Percentiles rank a stretch among this genome's conserved stretches.
Conservation (phyloP, 2,888 invertebrate species). For the Arge pagana region DNA sequence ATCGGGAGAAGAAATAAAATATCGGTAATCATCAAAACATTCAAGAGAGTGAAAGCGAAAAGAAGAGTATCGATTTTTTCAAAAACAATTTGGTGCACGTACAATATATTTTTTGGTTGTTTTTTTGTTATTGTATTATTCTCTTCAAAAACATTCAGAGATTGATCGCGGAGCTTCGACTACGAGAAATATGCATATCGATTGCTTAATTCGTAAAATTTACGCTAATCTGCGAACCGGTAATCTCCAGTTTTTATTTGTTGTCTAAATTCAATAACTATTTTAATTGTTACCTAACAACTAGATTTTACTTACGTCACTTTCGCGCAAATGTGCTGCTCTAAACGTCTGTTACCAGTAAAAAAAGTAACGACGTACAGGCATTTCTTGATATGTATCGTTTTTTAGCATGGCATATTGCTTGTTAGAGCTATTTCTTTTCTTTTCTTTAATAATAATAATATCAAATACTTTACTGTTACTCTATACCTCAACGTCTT, state of each 20-base stretch:
- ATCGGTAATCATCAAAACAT: too few species aligned
- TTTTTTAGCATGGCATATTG: constrained; percentile 31
- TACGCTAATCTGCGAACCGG: constrained; percentile 1
- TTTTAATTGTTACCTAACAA: constrained; percentile 6
- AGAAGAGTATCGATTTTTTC: too few species aligned
- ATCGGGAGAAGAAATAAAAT: too few species aligned
- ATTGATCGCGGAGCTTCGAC: constrained; percentile 10
- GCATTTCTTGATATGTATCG: constrained; percentile 53
- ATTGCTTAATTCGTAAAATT: not conserved
- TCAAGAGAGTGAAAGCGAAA: too few species aligned
- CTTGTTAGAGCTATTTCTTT: constrained; percentile 17
- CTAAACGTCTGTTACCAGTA: constrained; percentile 2
- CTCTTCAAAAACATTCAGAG: constrained; percentile 18
- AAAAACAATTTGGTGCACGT: too few species aligned
- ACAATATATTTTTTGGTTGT: not conserved
- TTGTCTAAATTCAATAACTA: not conserved
- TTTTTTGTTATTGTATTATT: too few species aligned
- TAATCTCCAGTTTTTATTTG: not conserved
- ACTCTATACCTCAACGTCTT: not conserved
- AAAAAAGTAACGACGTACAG: constrained; percentile 36
- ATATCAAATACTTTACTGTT: constrained; percentile 39
- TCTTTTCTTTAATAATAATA: constrained; percentile 14
- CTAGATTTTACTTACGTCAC: too few species aligned
- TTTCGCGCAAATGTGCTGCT: constrained; percentile 9
- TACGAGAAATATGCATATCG: not conserved